A percentile compares a stretch with the other conserved stretches of the same genome.
phyloP scores from a whole-genome alignment of 2,797 vertebrate genomes.

The Acipenser oxyrinchus region DNA sequence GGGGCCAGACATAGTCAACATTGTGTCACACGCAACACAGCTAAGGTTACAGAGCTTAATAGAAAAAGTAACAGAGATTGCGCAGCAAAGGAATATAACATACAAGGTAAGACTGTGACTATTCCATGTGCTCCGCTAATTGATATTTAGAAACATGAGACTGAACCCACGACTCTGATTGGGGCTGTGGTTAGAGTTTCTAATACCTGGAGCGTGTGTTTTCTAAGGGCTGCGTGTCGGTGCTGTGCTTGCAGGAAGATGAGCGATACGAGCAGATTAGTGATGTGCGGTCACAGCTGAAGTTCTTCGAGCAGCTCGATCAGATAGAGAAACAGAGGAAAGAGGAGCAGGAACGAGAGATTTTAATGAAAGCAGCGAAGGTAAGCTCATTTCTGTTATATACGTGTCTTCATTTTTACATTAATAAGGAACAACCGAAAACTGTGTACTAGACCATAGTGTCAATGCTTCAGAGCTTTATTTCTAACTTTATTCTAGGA shows the following conservation, averaged over 20 bases:
- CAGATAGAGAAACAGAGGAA: slow-evolving; percentile 90
- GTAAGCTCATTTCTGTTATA: slow-evolving; percentile 37
- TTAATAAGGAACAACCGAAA: too few species aligned
- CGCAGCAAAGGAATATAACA: slow-evolving; percentile 77
- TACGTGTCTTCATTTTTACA: too few species aligned
- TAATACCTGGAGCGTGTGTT: too few species aligned
- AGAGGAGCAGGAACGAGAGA: slow-evolving; percentile 89
- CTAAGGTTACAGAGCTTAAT: slow-evolving; percentile 78
- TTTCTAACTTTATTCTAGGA: too few species aligned
- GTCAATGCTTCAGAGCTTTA: too few species aligned
- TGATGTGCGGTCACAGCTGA: slow-evolving; percentile 82
- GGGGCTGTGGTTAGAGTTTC: too few species aligned
- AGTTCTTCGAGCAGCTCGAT: slow-evolving; percentile 92
- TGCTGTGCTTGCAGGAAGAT: slow-evolving; percentile 65
- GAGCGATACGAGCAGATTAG: slow-evolving; percentile 72
- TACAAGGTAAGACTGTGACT: slow-evolving; percentile 68
- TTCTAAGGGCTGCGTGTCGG: not conserved
- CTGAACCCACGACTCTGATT: too few species aligned
- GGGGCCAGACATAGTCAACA: slow-evolving; percentile 80
- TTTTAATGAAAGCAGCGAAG: slow-evolving; percentile 87
- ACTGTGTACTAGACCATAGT: too few species aligned
- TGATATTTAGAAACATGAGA: too few species aligned
- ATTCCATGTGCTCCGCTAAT: too few species aligned
- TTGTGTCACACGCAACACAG: slow-evolving; percentile 83
- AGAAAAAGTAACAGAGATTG: slow-evolving; percentile 80